These are phyloP conservation scores for Venusia cambrica DNA, from an alignment of 2,888 invertebrate genomes.

Conservation along the genomic window DNA sequence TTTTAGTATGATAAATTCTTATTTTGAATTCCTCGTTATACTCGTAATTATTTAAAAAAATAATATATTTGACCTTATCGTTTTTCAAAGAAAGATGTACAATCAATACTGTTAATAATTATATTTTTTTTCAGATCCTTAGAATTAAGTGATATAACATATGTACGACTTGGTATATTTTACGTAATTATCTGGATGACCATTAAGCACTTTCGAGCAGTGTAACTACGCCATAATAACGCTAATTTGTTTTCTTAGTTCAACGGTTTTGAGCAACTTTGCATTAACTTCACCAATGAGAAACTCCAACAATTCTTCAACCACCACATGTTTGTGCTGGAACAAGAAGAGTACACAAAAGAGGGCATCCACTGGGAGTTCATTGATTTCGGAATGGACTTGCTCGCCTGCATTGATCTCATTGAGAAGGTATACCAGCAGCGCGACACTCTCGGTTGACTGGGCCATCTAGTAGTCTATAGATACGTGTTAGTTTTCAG, in stretches of 20 bases:
- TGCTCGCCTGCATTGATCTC: conserved; percentile 98
- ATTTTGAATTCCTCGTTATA: too few species aligned
- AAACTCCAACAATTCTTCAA: conserved; percentile 99
- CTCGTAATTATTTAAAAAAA: too few species aligned
- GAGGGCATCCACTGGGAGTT: conserved; percentile 99
- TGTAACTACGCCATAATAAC: conserved; percentile 47
- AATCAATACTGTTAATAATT: conserved; percentile 6
- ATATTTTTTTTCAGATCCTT: conserved; percentile 16
- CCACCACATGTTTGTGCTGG: conserved; percentile 99
- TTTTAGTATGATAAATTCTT: too few species aligned
- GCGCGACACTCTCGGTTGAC: conserved; percentile 50
- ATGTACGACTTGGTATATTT: too few species aligned
- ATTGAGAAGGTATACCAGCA: conserved; percentile 94
- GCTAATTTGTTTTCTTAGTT: conserved; percentile 83
- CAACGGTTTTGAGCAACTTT: conserved; percentile 99
- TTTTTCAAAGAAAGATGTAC: too few species aligned
- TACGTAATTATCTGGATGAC: too few species aligned
- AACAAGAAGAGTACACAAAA: conserved; percentile 98
- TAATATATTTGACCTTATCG: too few species aligned
- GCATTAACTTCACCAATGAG: conserved; percentile 99
- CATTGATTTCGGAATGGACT: conserved; percentile 99
- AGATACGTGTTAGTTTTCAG: conserved; percentile 44
- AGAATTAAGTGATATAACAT: conserved; percentile 4
- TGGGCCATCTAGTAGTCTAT: conserved; percentile 30
- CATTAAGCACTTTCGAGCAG: conserved; percentile 21